These are phyloP conservation scores for Heliconius hewitsoni DNA, from an alignment of 1,140 invertebrate genomes.

Conservation along the genomic window DNA sequence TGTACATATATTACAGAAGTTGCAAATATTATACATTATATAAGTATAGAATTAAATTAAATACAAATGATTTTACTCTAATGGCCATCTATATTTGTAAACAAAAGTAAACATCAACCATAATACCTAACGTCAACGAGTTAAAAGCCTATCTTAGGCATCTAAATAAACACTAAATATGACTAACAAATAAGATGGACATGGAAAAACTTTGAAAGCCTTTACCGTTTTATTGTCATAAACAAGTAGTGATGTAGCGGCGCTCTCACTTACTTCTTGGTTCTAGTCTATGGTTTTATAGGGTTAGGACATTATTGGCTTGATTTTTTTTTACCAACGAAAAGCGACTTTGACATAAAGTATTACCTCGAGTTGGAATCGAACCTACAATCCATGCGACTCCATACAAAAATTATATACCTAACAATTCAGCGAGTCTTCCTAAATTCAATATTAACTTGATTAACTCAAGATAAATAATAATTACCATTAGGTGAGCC, in stretches of 20 bases:
- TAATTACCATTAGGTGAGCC: too few species aligned
- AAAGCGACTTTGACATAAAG: too few species aligned
- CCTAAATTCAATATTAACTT: background rate
- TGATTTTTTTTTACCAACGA: background rate
- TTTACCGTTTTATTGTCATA: constrained; percentile 56
- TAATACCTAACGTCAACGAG: background rate
- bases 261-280: background rate
- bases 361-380: too few species aligned
- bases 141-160: constrained; percentile 23
- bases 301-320: background rate
- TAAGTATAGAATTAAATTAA: too few species aligned
- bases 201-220: constrained; percentile 51
- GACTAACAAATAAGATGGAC: constrained; percentile 27
- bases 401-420: too few species aligned
- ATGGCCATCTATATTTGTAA: too few species aligned
- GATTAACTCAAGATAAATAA: background rate
- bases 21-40: too few species aligned
- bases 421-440: background rate
- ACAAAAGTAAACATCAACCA: too few species aligned
- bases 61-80: too few species aligned
- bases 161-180: constrained; percentile 31
- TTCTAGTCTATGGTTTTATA: background rate
- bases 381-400: too few species aligned
- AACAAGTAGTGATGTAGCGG: constrained; percentile 42
- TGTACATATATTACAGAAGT: too few species aligned